Evolutionary conservation across 2,888 invertebrate genomes (phyloP).

Genomic region (Metallyticus violacea): DNA sequence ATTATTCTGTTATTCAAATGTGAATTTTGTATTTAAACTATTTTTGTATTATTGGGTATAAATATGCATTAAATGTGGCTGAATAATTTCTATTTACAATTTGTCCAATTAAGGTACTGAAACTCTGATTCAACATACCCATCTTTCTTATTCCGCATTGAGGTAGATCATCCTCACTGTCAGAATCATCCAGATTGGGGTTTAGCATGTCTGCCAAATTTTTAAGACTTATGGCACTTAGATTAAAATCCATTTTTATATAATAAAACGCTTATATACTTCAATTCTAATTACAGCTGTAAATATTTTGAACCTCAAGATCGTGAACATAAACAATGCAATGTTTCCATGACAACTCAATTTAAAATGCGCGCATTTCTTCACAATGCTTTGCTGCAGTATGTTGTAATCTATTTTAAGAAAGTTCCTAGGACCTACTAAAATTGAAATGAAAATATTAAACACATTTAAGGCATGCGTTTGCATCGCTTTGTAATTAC

Average conservation of each 20-base stretch:
- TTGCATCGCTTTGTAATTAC: too few species aligned
- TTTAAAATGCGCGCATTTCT: neutral
- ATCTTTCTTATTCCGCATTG: conserved; percentile 32
- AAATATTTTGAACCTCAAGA: neutral
- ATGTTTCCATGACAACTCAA: neutral
- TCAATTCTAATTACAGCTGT: too few species aligned
- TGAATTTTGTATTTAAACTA: too few species aligned
- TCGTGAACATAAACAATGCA: neutral
- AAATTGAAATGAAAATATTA: too few species aligned
- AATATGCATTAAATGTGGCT: too few species aligned
- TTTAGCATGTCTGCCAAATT: neutral
- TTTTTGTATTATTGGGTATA: too few species aligned
- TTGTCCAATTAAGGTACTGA: too few species aligned
- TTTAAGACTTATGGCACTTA: neutral
- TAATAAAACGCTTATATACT: neutral
- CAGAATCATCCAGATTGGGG: conserved; percentile 37
- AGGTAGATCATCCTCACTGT: conserved; percentile 41
- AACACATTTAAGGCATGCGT: too few species aligned
- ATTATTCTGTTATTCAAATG: too few species aligned
- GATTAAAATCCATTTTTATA: neutral
- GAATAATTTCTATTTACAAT: too few species aligned
- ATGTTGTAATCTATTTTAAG: neutral
- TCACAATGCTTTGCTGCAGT: neutral
- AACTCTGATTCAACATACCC: conserved; percentile 28
- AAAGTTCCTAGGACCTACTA: neutral